phyloP scores from a whole-genome alignment of 2,888 invertebrate species.

The Daptonema setosum region DNA sequence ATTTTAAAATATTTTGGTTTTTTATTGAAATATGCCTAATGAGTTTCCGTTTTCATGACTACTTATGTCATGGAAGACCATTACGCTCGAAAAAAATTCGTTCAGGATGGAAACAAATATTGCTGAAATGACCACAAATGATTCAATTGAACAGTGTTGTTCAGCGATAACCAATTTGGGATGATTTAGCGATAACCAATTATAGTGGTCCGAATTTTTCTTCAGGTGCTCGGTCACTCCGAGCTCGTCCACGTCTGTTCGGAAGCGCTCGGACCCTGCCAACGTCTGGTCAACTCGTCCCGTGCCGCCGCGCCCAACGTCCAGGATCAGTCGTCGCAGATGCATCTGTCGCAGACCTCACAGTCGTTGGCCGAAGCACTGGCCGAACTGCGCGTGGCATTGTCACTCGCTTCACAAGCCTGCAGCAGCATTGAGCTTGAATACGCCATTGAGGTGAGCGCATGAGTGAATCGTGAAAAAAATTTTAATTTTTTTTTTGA shows the following conservation, averaged over 20 bases:
- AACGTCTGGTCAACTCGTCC: conserved; percentile 50
- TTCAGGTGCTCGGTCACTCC: conserved; percentile 13
- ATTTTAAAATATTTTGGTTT: too few species aligned
- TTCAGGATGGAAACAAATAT: too few species aligned
- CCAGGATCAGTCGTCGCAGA: conserved; percentile 49
- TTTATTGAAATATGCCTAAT: too few species aligned
- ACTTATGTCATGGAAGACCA: too few species aligned
- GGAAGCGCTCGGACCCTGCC: conserved; percentile 27
- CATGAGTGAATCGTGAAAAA: background rate
- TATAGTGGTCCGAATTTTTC: too few species aligned
- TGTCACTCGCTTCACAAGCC: conserved; percentile 44
- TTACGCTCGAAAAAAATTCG: too few species aligned
- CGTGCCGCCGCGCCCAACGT: conserved; percentile 63
- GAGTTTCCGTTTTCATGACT: too few species aligned
- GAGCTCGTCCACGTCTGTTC: conserved; percentile 21
- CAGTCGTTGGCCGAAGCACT: conserved; percentile 40
- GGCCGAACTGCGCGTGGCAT: conserved; percentile 42
- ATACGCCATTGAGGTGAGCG: conserved; percentile 47
- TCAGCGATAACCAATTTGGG: too few species aligned
- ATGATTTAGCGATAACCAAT: too few species aligned
- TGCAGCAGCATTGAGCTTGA: conserved; percentile 47
- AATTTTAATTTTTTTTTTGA: background rate
- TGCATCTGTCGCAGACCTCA: conserved; percentile 48
- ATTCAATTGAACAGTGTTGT: too few species aligned
- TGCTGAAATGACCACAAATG: too few species aligned